A percentile compares a stretch with the other conserved stretches of the same genome.
These are phyloP conservation scores for Leucoptera coffeella DNA, from an alignment of 2,888 invertebrate genomes.

Conservation along the genomic window DNA sequence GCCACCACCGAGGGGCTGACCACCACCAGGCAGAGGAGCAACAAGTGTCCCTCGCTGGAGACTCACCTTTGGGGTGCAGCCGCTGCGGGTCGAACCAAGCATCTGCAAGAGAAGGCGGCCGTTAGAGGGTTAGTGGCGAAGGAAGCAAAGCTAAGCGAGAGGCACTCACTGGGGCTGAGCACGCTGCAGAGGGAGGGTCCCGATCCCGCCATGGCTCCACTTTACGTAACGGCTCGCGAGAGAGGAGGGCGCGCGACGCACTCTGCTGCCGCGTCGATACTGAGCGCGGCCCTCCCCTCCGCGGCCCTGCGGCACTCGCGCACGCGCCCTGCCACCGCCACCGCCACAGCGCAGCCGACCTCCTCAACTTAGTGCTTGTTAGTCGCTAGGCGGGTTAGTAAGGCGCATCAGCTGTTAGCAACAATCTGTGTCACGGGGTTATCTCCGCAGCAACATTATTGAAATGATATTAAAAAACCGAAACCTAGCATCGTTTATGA, in stretches of 20 bases:
- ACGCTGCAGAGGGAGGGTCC: conserved; percentile 45
- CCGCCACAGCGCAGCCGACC: no score
- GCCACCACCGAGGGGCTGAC: conserved; percentile 3
- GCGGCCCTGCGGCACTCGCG: conserved; percentile 22
- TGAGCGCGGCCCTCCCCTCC: conserved; percentile 13
- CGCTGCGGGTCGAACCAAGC: conserved; percentile 91
- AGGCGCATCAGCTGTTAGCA: no score
- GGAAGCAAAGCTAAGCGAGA: conserved; percentile 28
- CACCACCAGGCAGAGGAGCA: no score
- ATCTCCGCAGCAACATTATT: no score
- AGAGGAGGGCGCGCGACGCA: conserved; percentile 44
- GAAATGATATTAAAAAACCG: no score
- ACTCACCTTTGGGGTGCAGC: conserved; percentile 88
- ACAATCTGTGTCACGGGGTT: no score
- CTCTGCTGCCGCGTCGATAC: conserved; percentile 53
- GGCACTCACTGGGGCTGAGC: conserved; percentile 42
- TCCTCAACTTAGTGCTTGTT: no score
- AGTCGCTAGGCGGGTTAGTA: no score
- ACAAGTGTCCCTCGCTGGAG: no score
- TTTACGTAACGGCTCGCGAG: conserved; percentile 45
- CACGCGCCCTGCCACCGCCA: conserved; percentile 8
- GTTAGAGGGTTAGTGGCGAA: conserved; percentile 53
- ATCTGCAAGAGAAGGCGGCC: conserved; percentile 69
- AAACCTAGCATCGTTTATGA: no score
- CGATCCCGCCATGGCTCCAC: conserved; percentile 36